These are phyloP conservation scores for Elaphurus davidianus DNA, from an alignment of 2,113 vertebrate genomes.

Conservation along the genomic window DNA sequence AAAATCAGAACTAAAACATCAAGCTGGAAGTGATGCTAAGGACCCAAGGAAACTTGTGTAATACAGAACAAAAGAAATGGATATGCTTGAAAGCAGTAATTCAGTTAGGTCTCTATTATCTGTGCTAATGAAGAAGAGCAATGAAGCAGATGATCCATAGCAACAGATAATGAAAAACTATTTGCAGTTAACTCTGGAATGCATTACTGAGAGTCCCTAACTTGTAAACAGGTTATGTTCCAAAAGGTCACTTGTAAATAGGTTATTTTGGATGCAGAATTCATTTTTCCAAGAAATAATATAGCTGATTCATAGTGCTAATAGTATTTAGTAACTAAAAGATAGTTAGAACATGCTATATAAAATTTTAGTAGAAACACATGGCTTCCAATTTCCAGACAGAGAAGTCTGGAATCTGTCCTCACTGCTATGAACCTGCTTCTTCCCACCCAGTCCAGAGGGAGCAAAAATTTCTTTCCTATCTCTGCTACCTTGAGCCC, in stretches of 20 bases:
- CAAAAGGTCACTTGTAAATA: conserved; percentile 65
- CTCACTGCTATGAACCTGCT: not conserved
- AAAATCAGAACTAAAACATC: not conserved
- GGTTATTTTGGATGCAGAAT: conserved; percentile 39
- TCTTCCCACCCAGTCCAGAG: not conserved
- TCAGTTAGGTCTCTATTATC: conserved; percentile 64
- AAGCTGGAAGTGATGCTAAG: not conserved
- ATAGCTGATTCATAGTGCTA: not conserved
- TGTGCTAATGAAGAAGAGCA: conserved; percentile 69
- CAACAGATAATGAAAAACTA: conserved; percentile 64
- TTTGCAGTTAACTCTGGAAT: conserved; percentile 56
- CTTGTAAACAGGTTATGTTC: conserved; percentile 66
- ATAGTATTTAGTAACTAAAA: conserved; percentile 14
- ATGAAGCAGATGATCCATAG: conserved; percentile 63
- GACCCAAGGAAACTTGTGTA: not conserved
- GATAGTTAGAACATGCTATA: not conserved
- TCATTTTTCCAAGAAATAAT: conserved; percentile 17
- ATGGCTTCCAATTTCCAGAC: not conserved
- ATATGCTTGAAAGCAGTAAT: conserved; percentile 37
- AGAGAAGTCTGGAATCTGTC: not conserved
- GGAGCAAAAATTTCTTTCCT: not conserved
- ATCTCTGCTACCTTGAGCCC: not conserved
- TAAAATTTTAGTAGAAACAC: not conserved
- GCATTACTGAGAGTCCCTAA: conserved; percentile 5
- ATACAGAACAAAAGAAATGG: conserved; percentile 26